A percentile compares a stretch with the other conserved stretches of the same genome.
phyloP scores from a whole-genome alignment of 2,797 vertebrate species.

The Schizopygopsis malacanthus region DNA sequence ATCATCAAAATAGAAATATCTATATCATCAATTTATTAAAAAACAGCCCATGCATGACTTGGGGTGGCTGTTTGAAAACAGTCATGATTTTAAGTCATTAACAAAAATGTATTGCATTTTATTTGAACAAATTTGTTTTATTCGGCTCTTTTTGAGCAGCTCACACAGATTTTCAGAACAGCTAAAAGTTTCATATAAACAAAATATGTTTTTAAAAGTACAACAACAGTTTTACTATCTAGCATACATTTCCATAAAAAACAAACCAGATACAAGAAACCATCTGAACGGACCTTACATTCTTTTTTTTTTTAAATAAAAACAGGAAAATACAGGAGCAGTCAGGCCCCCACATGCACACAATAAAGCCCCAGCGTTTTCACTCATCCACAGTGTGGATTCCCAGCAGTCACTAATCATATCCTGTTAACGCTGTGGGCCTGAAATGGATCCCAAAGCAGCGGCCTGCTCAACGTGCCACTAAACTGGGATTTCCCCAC shows the following conservation, averaged over 20 bases:
- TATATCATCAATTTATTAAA: neutral
- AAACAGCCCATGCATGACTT: neutral
- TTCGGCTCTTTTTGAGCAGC: neutral
- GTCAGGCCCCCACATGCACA: constrained; percentile 40
- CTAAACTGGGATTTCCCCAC: constrained; percentile 39
- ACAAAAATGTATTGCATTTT: neutral
- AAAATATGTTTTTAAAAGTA: neutral
- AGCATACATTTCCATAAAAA: neutral
- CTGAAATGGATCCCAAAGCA: constrained; percentile 61
- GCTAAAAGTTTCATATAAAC: neutral
- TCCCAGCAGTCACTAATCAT: constrained; percentile 63
- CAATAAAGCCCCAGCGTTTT: constrained; percentile 55
- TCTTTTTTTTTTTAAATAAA: neutral
- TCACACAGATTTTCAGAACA: neutral
- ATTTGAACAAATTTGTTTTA: neutral
- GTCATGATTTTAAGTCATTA: neutral
- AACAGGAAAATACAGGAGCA: constrained; percentile 4
- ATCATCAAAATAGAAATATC: neutral
- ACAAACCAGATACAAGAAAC: neutral
- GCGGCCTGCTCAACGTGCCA: constrained; percentile 53
- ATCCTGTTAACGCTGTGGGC: constrained; percentile 63
- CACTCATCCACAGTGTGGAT: constrained; percentile 57
- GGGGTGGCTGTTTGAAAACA: neutral
- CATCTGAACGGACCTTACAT: neutral
- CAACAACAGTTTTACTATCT: neutral